Percentiles rank a stretch among this genome's conserved stretches.
Conservation (phyloP, 2,888 invertebrate genomes). For the Eristalis arbustorum region DNA sequence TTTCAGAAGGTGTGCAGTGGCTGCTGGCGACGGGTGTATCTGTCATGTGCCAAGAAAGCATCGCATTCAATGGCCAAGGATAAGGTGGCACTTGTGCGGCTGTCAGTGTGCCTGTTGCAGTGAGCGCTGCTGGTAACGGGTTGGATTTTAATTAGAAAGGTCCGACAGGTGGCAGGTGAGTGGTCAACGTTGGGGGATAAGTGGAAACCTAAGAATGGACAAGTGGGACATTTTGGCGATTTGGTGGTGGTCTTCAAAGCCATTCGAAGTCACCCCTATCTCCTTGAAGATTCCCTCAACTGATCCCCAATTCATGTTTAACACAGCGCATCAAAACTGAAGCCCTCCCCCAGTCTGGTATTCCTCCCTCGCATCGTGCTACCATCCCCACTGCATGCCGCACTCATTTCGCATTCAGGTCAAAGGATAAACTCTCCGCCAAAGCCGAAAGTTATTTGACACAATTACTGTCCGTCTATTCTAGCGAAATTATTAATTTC, state of each 20-base stretch:
- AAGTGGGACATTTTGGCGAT: too few species aligned
- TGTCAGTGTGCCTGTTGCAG: not conserved
- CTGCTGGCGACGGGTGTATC: constrained; percentile 6
- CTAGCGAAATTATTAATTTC: constrained; percentile 53
- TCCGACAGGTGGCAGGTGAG: not conserved
- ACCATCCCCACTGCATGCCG: not conserved
- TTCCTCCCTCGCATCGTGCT: not conserved
- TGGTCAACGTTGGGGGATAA: not conserved
- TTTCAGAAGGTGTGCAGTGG: not conserved
- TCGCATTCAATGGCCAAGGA: constrained; percentile 2
- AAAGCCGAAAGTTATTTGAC: constrained; percentile 30
- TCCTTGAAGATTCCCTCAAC: not conserved
- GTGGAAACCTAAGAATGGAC: too few species aligned
- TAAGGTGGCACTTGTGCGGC: constrained; percentile 2
- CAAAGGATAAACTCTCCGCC: constrained; percentile 41
- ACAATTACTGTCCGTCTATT: constrained; percentile 49
- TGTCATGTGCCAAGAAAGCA: constrained; percentile 8
- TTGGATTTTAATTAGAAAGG: not conserved
- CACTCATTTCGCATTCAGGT: constrained; percentile 22
- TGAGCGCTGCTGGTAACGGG: not conserved
- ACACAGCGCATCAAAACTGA: not conserved
- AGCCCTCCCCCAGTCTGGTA: not conserved
- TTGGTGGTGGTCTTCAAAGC: too few species aligned
- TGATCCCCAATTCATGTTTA: not conserved
- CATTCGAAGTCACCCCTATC: not conserved